These are phyloP conservation scores for Sinosuthora webbiana DNA, from an alignment of 2,113 vertebrate species.

Conservation along the genomic window DNA sequence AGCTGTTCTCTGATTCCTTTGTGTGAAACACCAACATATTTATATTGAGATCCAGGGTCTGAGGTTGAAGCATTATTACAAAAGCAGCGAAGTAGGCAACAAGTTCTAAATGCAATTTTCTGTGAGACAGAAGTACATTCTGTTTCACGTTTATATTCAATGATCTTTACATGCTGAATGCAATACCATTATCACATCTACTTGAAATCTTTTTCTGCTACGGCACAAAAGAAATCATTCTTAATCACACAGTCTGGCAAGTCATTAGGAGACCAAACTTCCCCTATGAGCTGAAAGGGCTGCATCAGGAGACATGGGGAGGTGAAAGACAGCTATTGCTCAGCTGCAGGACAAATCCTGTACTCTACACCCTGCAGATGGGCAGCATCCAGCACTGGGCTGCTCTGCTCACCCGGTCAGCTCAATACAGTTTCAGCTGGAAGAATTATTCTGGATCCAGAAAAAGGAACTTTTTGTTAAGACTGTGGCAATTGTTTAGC, in stretches of 20 bases:
- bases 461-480: not conserved
- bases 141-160: slow-evolving; percentile 28
- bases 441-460: not conserved
- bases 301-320: not conserved
- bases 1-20: slow-evolving; percentile 45
- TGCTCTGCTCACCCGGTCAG: not conserved
- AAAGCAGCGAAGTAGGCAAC: slow-evolving; percentile 17
- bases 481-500: not conserved
- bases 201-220: slow-evolving; percentile 44
- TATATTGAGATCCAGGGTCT: slow-evolving; percentile 41
- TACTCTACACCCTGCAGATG: not conserved
- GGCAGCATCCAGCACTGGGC: not conserved
- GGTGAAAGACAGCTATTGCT: not conserved
- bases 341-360: slow-evolving; percentile 11
- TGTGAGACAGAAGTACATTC: slow-evolving; percentile 46
- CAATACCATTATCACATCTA: slow-evolving; percentile 46
- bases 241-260: slow-evolving; percentile 17
- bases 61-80: slow-evolving; percentile 47
- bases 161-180: slow-evolving; percentile 54
- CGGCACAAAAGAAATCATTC: slow-evolving; percentile 13
- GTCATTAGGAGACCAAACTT: not conserved
- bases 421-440: not conserved
- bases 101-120: slow-evolving; percentile 50
- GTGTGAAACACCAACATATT: slow-evolving; percentile 33
- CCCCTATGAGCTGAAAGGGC: not conserved